Evolutionary conservation across 2,113 vertebrate genomes (phyloP), one percentile per base, ranked within the genome.

Genomic region (Amphiprion ocellaris): DNA sequence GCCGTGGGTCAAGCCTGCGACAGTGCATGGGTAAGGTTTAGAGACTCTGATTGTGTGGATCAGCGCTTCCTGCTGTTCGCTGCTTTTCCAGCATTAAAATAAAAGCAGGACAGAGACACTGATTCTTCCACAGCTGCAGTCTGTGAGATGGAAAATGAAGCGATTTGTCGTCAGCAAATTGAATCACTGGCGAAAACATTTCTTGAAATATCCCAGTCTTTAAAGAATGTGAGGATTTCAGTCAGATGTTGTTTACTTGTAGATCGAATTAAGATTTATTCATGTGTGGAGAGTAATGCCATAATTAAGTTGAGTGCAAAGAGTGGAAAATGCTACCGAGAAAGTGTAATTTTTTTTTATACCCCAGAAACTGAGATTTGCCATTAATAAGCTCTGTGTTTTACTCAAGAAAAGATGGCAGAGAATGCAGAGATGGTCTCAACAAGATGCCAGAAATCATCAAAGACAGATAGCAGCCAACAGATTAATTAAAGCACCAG

Each of bases 111-210:
- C 0, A 9, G 41, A 65, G 14, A 0, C 0, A 12, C 24, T 30
- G 70, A 24, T 10, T 67, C 21, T 4, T 28, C 28, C 62, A 26
- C 28, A 28, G 50, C 68, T 66, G 75, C 75, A 65, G 56, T 55
- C 33, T 28, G 23, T 80, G 50, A 65, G 28, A 69, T 67, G 77
- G 59, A 85, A 79, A 76, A 77, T 55, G 0, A 79, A 79, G 49
- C 17, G 17, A 53, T 77, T 60, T 60, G 15, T 80, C 4, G 4
- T 74, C 68, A 50, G 33, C 33, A 37, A 55, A 53, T 24, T 53
- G 67, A 33, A 19, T 28, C 9, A 28, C 23, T 46, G 21, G 26
- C 10, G 10, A 53, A 37, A 26, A 39, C 16, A 28, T 47, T 26
- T 12, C 24, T 49, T 49, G 11, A 52, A 63, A 33, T 52, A 11